Evolutionary conservation across 2,888 invertebrate species (phyloP).

Genomic region (Melanargia galathea): DNA sequence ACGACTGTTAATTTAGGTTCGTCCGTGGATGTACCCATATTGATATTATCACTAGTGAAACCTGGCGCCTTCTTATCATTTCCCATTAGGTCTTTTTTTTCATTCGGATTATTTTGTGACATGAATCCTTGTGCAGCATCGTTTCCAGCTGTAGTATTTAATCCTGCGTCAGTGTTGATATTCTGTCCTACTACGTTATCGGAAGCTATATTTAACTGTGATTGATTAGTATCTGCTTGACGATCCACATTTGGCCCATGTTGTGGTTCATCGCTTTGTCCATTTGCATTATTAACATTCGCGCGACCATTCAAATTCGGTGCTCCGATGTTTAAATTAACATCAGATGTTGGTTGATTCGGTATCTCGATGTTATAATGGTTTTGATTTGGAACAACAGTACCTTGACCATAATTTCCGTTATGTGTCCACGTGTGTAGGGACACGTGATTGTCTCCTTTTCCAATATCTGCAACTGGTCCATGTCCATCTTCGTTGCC

Average conservation of each 20-base stretch:
- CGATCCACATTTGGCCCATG: not conserved
- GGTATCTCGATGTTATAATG: not conserved
- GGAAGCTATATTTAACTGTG: not conserved
- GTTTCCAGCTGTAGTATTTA: not conserved
- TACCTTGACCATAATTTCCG: not conserved
- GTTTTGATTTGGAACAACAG: not conserved
- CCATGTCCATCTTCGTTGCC: not conserved
- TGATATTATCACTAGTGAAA: not conserved
- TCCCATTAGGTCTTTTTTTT: not conserved
- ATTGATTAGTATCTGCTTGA: not conserved
- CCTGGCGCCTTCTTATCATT: not conserved
- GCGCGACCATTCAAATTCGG: not conserved
- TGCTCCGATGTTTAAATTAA: not conserved
- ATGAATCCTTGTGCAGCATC: not conserved
- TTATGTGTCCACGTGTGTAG: not conserved
- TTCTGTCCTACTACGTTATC: not conserved
- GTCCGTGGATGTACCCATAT: not conserved
- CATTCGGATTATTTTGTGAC: not conserved
- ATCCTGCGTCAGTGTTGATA: not conserved
- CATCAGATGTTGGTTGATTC: not conserved
- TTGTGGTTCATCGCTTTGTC: not conserved
- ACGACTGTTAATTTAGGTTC: not conserved
- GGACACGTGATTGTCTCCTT: not conserved
- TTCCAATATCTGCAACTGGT: not conserved
- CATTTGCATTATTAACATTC: no score